Evolutionary conservation across 2,888 invertebrate genomes (phyloP), one percentile per base, ranked within the genome.

Genomic region (Stenodema calcarata): DNA sequence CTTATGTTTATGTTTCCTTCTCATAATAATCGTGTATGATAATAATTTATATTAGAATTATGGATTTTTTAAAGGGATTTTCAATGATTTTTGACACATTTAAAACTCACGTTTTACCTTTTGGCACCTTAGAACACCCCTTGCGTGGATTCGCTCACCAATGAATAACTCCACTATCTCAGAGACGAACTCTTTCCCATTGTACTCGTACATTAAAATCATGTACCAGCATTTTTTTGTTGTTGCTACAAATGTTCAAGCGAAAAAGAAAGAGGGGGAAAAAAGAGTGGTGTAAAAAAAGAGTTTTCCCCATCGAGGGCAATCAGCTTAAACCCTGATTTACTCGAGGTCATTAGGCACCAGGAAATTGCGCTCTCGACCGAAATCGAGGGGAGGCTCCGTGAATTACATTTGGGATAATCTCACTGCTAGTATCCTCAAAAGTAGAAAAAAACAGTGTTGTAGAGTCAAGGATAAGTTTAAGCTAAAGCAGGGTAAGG

Each of bases 321-420:
- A 73, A 73, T 73, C 73, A 35, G 73, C 18, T 35, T 41, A 73
- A 73, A 73, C 35, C 73, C 73, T 73, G 73, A 73, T 73, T 73
- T 73, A 73, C 35, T 73, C 35, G 73, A 30, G 73, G 73, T 73
- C 73, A 73, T 73, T 73, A 73, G 41, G 73, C 12, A 7, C 30
- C 73, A 73, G 73, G 73, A 73, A 73, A 73, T 73, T 41, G 73
- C 73, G 73, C 41, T 41, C 41, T 41, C 35, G 35, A 35, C 35
- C 35, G 18, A 73, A 73, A 35, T 35, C 28, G 18, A 30, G 73
- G 73, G 73, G 16, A n/a, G 73, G 35, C 14, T 16, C 35, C 35
- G 35, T 35, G 41, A 73, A 73, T 73, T 73, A 73, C 73, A 73
- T 18, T 18, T 41, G 35, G 35, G 28, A 73, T 73, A 73, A 73